Base-by-base conservation (phyloP, 2,888 invertebrate genomes). In the Philereme vetulata region DNA sequence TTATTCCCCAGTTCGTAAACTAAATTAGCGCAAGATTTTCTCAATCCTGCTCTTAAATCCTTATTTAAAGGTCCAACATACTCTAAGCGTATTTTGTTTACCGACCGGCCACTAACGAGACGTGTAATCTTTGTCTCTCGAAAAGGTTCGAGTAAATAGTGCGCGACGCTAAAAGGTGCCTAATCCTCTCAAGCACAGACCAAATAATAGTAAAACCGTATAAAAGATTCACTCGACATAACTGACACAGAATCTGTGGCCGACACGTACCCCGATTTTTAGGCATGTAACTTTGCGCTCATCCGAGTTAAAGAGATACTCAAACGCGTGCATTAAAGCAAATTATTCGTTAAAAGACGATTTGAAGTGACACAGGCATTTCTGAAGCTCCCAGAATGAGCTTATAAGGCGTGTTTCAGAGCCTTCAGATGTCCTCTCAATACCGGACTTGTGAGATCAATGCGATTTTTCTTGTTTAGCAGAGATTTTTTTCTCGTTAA, bases 111-210 rank as follows among this genome's bases (percentile, higher is more conserved):
- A 73, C 75, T 80, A 79, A 81, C 77, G 76, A 80, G 77, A 65
- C 71, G 65, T 59, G 74, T 81, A 80, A 82, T 80, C 81, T 81
- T 72, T 74, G 75, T 75, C 72, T 75, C 72, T 69, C 64, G 68
- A 70, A 76, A 78, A 77, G 76, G 76, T 70, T 81, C 51, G 82
- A 78, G 85, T 86, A 89, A 90, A 89, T 88, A 89, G 83, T 86
- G 82, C 63, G 74, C 80, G 76, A 83, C 83, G 85, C 78, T 88
- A 89, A 88, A 90, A 90, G 89, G 88, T 85, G 84, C 81, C 79
- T 89, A 90, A 88, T 88, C 85, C 82, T 52, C 57, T 57, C 32
- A 42, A 55, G 38, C 56, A 56, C 33, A 50, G 56, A 45, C 32
- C 45, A 53, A 21, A 53, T 42, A 56, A 56, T 49, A 49, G 50